Conservation (phyloP, 2,113 vertebrate genomes). For the Semnornis frantzii region DNA sequence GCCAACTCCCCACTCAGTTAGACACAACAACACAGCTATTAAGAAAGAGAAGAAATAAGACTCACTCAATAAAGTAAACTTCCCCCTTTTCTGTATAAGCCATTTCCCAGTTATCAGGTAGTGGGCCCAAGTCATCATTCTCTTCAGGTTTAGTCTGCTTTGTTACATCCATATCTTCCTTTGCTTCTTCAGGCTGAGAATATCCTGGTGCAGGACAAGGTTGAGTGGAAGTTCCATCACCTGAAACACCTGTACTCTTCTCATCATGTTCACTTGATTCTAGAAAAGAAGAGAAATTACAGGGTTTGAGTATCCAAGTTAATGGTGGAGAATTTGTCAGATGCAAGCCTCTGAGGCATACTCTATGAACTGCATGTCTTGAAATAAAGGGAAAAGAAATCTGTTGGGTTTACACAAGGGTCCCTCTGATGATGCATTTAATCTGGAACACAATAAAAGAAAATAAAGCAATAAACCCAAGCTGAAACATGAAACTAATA, state of each 20-base stretch:
- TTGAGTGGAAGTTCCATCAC: slow-evolving; percentile 79
- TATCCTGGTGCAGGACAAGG: slow-evolving; percentile 84
- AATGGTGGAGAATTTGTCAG: neutral
- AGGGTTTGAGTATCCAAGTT: neutral
- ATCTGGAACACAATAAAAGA: neutral
- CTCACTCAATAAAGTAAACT: slow-evolving; percentile 99
- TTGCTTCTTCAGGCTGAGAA: slow-evolving; percentile 80
- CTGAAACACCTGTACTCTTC: slow-evolving; percentile 87
- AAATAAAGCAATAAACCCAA: slow-evolving; percentile 24
- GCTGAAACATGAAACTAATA: slow-evolving; percentile 20
- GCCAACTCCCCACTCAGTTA: neutral
- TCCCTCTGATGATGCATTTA: neutral
- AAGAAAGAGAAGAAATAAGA: slow-evolving; percentile 49
- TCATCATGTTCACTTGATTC: slow-evolving; percentile 98
- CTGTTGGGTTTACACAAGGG: neutral
- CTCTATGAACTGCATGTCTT: neutral
- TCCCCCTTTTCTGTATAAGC: slow-evolving; percentile 98
- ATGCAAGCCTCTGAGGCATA: neutral
- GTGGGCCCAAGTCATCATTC: slow-evolving; percentile 86
- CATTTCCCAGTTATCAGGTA: slow-evolving; percentile 99
- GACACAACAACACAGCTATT: neutral
- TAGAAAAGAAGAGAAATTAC: slow-evolving; percentile 66
- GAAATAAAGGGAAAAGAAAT: neutral
- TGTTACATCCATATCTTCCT: slow-evolving; percentile 83
- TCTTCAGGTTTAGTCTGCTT: slow-evolving; percentile 86